A percentile compares a stretch with the other conserved stretches of the same genome.
Evolutionary conservation across 2,113 vertebrate genomes (phyloP).

Genomic region (Trogon melanurus): DNA sequence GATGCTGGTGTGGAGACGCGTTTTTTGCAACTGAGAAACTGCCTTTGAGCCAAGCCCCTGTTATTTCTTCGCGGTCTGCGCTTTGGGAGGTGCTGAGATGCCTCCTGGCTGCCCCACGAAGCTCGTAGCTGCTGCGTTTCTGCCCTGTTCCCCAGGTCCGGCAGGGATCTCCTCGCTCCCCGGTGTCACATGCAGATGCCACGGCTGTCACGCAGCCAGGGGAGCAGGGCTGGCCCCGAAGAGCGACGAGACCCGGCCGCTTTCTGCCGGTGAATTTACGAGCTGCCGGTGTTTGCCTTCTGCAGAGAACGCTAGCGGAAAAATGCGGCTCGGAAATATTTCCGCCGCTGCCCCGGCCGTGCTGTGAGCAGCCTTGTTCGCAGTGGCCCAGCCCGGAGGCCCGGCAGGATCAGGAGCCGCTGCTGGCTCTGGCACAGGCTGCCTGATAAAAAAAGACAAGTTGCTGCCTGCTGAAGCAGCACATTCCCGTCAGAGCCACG

Average conservation of each 20-base stretch:
- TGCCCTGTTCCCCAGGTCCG: neutral
- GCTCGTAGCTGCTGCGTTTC: accelerated
- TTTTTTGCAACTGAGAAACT: neutral
- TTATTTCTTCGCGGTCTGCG: neutral
- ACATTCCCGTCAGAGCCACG: constrained; percentile 30
- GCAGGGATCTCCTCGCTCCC: neutral
- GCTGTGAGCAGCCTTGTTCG: constrained; percentile 47
- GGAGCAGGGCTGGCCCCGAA: neutral
- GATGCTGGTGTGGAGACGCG: neutral
- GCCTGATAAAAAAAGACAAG: constrained; percentile 12
- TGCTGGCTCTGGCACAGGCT: neutral
- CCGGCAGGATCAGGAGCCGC: constrained; percentile 1
- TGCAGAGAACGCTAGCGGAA: constrained; percentile 17
- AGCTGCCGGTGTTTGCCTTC: constrained; percentile 49
- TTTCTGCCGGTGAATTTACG: neutral
- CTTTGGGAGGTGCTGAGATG: neutral
- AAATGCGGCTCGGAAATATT: constrained; percentile 35
- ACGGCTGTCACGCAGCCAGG: neutral
- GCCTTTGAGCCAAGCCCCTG: neutral
- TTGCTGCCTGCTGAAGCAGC: constrained; percentile 66
- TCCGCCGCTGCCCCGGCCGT: constrained; percentile 32
- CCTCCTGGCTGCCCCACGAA: neutral
- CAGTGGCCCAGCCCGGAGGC: neutral
- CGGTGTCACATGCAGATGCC: accelerated
- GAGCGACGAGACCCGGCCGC: accelerated